Base-by-base conservation (phyloP, 2,888 invertebrate species). In the Idaea biselata region DNA sequence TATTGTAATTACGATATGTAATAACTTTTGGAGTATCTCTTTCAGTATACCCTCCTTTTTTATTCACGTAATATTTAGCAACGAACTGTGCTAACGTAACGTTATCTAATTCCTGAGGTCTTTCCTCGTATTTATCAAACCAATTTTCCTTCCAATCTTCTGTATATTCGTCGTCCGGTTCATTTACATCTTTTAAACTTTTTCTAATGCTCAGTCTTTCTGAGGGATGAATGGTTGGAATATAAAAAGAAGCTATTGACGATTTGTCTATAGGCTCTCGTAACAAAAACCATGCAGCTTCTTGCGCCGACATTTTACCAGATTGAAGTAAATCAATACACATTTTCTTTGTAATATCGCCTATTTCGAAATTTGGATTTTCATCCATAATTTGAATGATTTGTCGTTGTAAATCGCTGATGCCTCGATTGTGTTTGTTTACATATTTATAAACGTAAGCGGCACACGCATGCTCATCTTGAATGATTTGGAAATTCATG, bases 391-490 rank as follows among this genome's bases (percentile, higher is more conserved):
- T 68, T 65, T 80, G 63, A 60, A 80, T 75, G 57, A 86, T 77
- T 71, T 79, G 17, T 17, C 77, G 59, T 71, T 80, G 78, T 63
- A 87, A 72, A 70, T 84, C 66, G 63, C 82, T 81, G n/a, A 82
- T 62, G 4, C 83, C 79, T 74, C 79, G 66, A 63, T 80, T 73
- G 0, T 75, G 68, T 73, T 87, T 86, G 66, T 86, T 86, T 0
- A 84, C 74, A 66, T 82, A 87, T 63, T 87, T 82, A 6, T 78
- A 81, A 3, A 89, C 79, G 63, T 84, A 86, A 6, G 74, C 65
- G 1, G 86, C 85, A 69, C 87, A 88, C 8, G 81, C 75, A 73
- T 84, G 83, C 68, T 86, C 84, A 3, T 88, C 87, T 4, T 66
- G 64, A 7, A 87, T 84, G 58, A 84, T 74, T 63, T 85, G 84